A percentile compares a stretch with the other conserved stretches of the same genome.
phyloP scores from a whole-genome alignment of 2,888 invertebrate species.

The Limnephilus marmoratus region DNA sequence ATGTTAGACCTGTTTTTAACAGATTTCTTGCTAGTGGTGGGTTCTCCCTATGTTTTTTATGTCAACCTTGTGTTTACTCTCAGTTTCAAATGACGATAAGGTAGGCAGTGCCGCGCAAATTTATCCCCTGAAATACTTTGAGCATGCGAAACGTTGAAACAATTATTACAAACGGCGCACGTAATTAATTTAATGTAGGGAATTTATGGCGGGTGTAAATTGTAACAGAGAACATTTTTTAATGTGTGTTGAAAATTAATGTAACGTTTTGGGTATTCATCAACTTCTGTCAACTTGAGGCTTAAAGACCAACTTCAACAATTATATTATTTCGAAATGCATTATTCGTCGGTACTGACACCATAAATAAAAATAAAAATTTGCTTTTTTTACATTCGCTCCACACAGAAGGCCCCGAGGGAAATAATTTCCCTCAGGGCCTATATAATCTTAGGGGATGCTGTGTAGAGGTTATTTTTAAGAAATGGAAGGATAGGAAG shows the following conservation, averaged over 20 bases:
- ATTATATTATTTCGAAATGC: background rate
- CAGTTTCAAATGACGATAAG: conserved; percentile 5
- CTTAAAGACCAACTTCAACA: background rate
- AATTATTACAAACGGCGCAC: background rate
- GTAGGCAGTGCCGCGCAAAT: background rate
- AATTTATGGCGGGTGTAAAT: background rate
- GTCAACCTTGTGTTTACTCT: background rate
- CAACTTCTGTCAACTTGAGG: background rate
- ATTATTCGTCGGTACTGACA: background rate
- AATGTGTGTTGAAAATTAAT: too few relatives aligned
- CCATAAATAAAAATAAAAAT: too few relatives aligned
- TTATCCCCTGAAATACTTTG: background rate
- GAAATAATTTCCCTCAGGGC: too few relatives aligned
- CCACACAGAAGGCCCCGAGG: too few relatives aligned
- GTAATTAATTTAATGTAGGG: background rate
- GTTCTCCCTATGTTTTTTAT: background rate
- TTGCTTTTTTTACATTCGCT: too few relatives aligned
- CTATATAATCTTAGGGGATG: too few relatives aligned
- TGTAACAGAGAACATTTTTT: background rate
- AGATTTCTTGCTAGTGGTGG: background rate
- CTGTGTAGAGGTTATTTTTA: too few relatives aligned
- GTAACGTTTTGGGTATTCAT: too few relatives aligned
- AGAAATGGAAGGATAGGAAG: too few relatives aligned
- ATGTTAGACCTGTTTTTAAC: too few relatives aligned
- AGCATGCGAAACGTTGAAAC: background rate